Percentiles rank a stretch among this genome's conserved stretches.
phyloP scores from a whole-genome alignment of 2,888 invertebrate genomes.

The Eilema depressum region DNA sequence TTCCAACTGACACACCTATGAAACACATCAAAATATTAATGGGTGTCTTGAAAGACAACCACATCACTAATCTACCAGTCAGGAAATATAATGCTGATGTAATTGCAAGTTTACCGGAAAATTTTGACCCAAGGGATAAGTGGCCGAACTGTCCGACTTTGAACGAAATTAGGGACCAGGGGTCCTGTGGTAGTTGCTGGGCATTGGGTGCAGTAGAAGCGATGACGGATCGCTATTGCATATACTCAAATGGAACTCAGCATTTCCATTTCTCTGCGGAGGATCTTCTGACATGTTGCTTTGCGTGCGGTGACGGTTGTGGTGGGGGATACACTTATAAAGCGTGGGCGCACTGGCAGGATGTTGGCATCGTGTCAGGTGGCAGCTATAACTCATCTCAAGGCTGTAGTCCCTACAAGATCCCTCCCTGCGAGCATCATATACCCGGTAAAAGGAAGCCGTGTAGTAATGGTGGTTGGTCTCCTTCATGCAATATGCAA shows the following conservation, averaged over 20 bases:
- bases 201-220: constrained; percentile 97
- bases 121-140: constrained; percentile 92
- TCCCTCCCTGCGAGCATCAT: constrained; percentile 96
- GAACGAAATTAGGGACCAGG: constrained; percentile 93
- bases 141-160: constrained; percentile 96
- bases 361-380: constrained; percentile 95
- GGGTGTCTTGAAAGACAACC: constrained; percentile 89
- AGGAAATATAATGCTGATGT: constrained; percentile 68
- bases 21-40: constrained; percentile 89
- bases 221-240: constrained; percentile 96
- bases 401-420: constrained; percentile 96
- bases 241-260: constrained; percentile 90
- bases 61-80: constrained; percentile 79
- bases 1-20: constrained; percentile 87
- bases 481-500: constrained; percentile 91
- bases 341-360: constrained; percentile 96
- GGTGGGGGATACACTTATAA: constrained; percentile 92
- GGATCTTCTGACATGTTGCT: constrained; percentile 94
- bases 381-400: constrained; percentile 91
- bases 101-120: constrained; percentile 88
- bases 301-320: constrained; percentile 92
- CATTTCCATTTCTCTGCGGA: constrained; percentile 94
- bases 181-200: constrained; percentile 98
- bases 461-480: constrained; percentile 88
- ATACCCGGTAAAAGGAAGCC: constrained; percentile 91